Percentiles rank a stretch among this genome's conserved stretches.
These are phyloP conservation scores for Malachius bipustulatus DNA, from an alignment of 2,888 invertebrate species.

Conservation along the genomic window DNA sequence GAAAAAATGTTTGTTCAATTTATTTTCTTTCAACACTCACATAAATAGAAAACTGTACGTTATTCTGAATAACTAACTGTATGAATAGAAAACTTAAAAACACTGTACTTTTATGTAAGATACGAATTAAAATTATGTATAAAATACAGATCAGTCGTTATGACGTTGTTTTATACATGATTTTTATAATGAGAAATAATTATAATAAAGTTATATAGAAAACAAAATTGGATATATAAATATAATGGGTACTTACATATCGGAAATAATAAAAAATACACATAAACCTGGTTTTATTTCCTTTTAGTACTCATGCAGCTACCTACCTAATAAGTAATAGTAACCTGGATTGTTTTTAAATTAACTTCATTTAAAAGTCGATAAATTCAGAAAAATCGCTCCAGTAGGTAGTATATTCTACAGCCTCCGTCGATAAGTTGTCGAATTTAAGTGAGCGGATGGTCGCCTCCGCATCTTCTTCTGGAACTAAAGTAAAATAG, in stretches of 20 bases:
- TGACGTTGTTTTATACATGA: background rate
- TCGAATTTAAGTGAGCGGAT: too few relatives aligned
- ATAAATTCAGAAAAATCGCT: too few relatives aligned
- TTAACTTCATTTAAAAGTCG: too few relatives aligned
- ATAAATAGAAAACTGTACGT: conserved; percentile 2
- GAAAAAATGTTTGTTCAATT: too few relatives aligned
- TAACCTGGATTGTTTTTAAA: too few relatives aligned
- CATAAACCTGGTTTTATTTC: background rate
- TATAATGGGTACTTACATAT: conserved; percentile 1
- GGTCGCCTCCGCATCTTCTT: too few relatives aligned
- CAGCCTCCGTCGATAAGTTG: too few relatives aligned
- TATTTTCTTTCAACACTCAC: too few relatives aligned
- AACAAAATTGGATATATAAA: background rate
- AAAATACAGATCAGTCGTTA: background rate
- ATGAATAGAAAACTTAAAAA: conserved; percentile 1
- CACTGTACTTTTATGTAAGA: conserved; percentile 1
- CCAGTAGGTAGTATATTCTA: too few relatives aligned
- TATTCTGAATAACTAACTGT: background rate
- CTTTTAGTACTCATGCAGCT: too few relatives aligned
- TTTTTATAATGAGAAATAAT: background rate
- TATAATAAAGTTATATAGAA: conserved; percentile 2
- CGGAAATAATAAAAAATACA: conserved; percentile 2
- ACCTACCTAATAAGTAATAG: too few relatives aligned
- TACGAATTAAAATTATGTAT: background rate
- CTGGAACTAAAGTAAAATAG: too few relatives aligned